These are phyloP conservation scores for Anomalospiza imberbis DNA, from an alignment of 2,797 vertebrate genomes.

Conservation along the genomic window DNA sequence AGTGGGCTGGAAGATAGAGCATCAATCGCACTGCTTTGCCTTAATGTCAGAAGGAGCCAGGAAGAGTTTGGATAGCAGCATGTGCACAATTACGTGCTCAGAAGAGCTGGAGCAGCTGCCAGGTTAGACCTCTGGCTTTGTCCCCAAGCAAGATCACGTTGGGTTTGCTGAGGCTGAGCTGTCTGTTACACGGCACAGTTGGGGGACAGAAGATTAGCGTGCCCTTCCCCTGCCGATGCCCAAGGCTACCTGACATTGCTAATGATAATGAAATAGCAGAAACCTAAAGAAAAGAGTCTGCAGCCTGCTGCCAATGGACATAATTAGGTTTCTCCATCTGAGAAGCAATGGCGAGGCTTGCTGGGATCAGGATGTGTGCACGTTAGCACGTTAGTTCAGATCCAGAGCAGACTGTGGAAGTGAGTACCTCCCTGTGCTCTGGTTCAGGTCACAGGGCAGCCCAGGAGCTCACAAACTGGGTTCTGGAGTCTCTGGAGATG, in stretches of 20 bases:
- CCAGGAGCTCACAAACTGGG: neutral
- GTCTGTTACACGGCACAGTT: neutral
- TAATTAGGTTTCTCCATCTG: neutral
- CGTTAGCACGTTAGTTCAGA: neutral
- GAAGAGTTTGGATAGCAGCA: neutral
- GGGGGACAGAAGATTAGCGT: neutral
- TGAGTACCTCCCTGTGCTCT: neutral
- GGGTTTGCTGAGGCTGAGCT: neutral
- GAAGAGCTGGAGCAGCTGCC: slow-evolving; percentile 30
- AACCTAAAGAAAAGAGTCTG: neutral
- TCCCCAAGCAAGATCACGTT: neutral
- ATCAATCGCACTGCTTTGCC: neutral
- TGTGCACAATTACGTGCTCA: neutral
- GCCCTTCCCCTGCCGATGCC: neutral
- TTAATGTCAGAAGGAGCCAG: neutral
- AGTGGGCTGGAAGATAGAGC: neutral
- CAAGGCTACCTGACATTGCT: neutral
- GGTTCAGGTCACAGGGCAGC: neutral
- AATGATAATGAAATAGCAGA: neutral
- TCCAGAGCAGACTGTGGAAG: neutral
- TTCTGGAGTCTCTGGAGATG: neutral
- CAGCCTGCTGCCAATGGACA: neutral
- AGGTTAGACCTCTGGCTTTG: slow-evolving; percentile 23
- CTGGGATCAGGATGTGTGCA: neutral
- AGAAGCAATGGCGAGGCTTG: neutral